phyloP scores from a whole-genome alignment of 2,113 vertebrate genomes.

The Lophura nycthemera region DNA sequence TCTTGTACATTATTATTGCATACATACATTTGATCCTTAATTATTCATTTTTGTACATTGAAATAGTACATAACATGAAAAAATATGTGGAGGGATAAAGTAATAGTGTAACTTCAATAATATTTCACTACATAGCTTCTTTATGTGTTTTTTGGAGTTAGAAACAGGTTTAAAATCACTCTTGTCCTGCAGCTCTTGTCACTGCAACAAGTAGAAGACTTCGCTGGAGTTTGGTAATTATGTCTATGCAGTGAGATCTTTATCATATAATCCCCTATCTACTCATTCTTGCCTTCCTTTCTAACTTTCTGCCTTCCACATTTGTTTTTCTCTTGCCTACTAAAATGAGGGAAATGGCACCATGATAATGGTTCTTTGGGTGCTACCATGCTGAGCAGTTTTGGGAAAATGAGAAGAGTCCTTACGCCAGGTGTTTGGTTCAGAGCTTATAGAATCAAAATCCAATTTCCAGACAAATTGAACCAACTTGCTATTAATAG shows the following conservation, averaged over 20 bases:
- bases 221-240: background rate
- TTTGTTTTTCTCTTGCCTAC: background rate
- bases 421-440: conserved; percentile 8
- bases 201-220: background rate
- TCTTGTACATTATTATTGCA: background rate
- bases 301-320: background rate
- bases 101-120: background rate
- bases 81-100: background rate
- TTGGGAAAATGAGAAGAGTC: background rate
- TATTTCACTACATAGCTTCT: background rate
- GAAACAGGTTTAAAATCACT: background rate
- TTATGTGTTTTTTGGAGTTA: background rate
- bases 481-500: conserved; percentile 61
- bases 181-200: background rate
- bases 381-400: background rate
- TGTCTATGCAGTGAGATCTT: background rate
- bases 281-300: background rate
- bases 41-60: background rate
- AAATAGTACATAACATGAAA: background rate
- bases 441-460: conserved; percentile 5
- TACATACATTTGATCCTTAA: background rate
- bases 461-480: conserved; percentile 3
- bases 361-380: background rate
- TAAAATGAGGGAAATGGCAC: background rate
- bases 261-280: background rate